phyloP scores from a whole-genome alignment of 2,888 invertebrate genomes.

The Eristalis intricaria region DNA sequence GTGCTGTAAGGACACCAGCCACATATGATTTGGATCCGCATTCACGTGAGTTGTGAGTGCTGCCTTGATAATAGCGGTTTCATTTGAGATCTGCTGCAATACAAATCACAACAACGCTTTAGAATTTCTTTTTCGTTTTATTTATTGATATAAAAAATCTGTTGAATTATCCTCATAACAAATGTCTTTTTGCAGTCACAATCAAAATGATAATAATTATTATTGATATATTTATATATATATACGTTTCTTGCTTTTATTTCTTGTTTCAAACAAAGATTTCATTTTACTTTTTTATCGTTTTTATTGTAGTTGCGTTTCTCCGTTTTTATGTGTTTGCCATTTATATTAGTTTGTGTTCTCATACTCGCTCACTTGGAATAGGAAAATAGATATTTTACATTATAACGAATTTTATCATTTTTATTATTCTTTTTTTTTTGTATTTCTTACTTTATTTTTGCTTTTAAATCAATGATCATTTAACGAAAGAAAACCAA shows the following conservation, averaged over 20 bases:
- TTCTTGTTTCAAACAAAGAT: constrained; percentile 66
- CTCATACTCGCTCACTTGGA: constrained; percentile 66
- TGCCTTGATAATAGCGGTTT: neutral
- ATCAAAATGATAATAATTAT: constrained; percentile 70
- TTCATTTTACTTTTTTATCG: constrained; percentile 21
- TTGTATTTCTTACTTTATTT: constrained; percentile 18
- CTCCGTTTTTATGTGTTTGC: constrained; percentile 15
- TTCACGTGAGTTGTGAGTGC: no score
- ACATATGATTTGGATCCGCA: no score
- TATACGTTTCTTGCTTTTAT: constrained; percentile 45
- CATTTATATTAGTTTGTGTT: constrained; percentile 49
- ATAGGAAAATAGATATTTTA: constrained; percentile 72
- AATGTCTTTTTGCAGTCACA: constrained; percentile 72
- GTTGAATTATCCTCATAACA: constrained; percentile 71
- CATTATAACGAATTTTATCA: constrained; percentile 66
- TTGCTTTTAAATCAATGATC: constrained; percentile 28
- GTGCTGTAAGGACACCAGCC: no score
- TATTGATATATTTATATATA: constrained; percentile 64
- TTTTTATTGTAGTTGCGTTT: constrained; percentile 40
- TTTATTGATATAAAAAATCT: constrained; percentile 72
- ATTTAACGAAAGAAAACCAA: constrained; percentile 55
- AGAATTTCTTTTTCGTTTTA: constrained; percentile 55
- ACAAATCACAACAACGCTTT: neutral
- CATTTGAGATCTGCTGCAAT: neutral
- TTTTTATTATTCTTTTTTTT: constrained; percentile 43